These are phyloP conservation scores for Scaptomyza flava DNA, from an alignment of 2,888 invertebrate species.

Conservation along the genomic window DNA sequence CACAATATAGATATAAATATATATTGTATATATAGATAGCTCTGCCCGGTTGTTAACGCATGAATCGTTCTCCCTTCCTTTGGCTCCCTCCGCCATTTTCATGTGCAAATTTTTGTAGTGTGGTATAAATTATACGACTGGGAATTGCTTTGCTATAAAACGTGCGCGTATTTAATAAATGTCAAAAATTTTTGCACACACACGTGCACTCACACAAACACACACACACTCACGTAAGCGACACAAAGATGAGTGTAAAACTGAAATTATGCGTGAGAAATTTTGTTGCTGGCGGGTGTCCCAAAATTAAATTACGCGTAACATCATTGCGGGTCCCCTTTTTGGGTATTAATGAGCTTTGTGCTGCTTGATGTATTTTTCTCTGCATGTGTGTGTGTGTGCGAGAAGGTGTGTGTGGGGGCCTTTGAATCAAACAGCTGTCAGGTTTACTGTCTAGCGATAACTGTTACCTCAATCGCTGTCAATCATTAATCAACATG, in stretches of 20 bases:
- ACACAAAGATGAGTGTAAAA: slow-evolving; percentile 41
- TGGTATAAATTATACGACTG: slow-evolving; percentile 79
- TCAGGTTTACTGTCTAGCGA: slow-evolving; percentile 40
- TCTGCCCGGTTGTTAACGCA: background rate
- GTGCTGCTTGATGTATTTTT: slow-evolving; percentile 62
- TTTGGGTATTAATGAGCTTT: slow-evolving; percentile 76
- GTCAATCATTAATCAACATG: slow-evolving; percentile 45
- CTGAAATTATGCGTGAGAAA: slow-evolving; percentile 69
- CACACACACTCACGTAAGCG: slow-evolving; percentile 18
- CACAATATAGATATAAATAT: slow-evolving; percentile 20
- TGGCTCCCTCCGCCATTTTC: slow-evolving; percentile 58
- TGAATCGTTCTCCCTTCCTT: background rate
- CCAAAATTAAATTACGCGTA: slow-evolving; percentile 78
- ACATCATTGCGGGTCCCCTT: slow-evolving; percentile 70
- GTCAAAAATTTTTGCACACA: slow-evolving; percentile 66
- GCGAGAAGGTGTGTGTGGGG: background rate
- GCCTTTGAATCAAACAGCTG: slow-evolving; percentile 23
- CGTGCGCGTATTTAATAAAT: slow-evolving; percentile 80
- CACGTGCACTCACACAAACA: slow-evolving; percentile 19
- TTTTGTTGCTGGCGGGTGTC: slow-evolving; percentile 58
- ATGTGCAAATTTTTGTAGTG: slow-evolving; percentile 80
- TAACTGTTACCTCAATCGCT: slow-evolving; percentile 35
- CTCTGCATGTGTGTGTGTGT: background rate
- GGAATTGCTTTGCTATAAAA: slow-evolving; percentile 81
- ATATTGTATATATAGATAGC: slow-evolving; percentile 9